These are phyloP conservation scores for Muscidifurax raptorellus DNA, from an alignment of 1,140 invertebrate genomes.

Conservation along the genomic window DNA sequence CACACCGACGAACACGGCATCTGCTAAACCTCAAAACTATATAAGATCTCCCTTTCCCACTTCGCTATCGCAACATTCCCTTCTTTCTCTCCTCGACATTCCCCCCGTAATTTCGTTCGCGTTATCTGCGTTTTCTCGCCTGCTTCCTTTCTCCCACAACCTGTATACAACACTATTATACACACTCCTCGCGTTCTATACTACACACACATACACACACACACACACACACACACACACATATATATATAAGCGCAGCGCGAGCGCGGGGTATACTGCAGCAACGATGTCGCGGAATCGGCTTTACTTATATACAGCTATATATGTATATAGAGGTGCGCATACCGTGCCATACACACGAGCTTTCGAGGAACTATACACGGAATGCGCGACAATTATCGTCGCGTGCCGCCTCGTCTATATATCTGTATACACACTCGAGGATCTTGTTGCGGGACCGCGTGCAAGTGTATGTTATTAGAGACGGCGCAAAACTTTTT, in stretches of 20 bases:
- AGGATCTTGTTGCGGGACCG: background rate
- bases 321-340: no score
- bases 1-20: no score
- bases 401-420: background rate
- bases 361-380: conserved; percentile 22
- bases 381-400: conserved; percentile 20
- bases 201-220: no score
- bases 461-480: no score
- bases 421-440: background rate
- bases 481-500: no score
- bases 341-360: background rate
- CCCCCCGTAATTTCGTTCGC: background rate
- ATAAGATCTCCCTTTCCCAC: background rate
- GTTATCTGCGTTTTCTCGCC: conserved; percentile 21
- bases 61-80: background rate
- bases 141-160: background rate
- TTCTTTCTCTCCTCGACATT: background rate
- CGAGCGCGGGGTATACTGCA: no score
- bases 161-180: no score
- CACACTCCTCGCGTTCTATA: no score
- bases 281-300: background rate
- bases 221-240: no score
- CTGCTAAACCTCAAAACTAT: no score
- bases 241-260: no score
- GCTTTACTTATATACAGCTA: background rate